Evolutionary conservation across 2,888 invertebrate genomes (phyloP), one percentile per base, ranked within the genome.

Genomic region (Calameuta pallipes): DNA sequence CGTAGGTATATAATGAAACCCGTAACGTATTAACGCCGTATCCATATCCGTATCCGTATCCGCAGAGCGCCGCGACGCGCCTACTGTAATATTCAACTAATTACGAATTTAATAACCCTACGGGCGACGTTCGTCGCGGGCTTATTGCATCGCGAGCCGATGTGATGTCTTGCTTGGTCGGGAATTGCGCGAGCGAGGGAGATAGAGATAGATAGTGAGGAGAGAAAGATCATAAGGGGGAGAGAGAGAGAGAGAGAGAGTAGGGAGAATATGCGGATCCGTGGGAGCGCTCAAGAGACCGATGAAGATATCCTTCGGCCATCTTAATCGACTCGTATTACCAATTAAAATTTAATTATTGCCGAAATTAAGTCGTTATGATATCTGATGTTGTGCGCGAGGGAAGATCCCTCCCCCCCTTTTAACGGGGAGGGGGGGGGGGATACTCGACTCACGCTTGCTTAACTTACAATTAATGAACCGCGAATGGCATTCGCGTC

Each of bases 281-380:
- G 34, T 35, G 74, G 34, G 34, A 36, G 37, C 35, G 23, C 15
- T 31, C 33, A 74, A 36, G 36, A 69, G 68, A 70, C 56, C 35
- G 75, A 73, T 73, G 73, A 37, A 75, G 76, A 76, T 77, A 82
- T 81, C 82, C 86, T 84, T 85, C 88, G 86, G 81, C 83, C 81
- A 83, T 87, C 86, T 87, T 89, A 87, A 90, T 90, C 89, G 88
- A 87, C 88, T 89, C 87, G 86, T 86, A 88, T 90, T 89, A 88
- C 89, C 90, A 90, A 90, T 90, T 90, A 90, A 90, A 89, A 88
- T 89, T 90, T 90, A 89, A 90, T 89, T 87, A 89, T 85, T 85
- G 78, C 81, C 81, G 83, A 85, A 88, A 89, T 87, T 84, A 87
- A 88, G 87, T 89, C 85, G 85, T 87, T 73, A 76, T 76, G 78